A percentile compares a stretch with the other conserved stretches of the same genome.
Evolutionary conservation across 2,888 invertebrate genomes (phyloP).

Genomic region (Rosalia funebris): DNA sequence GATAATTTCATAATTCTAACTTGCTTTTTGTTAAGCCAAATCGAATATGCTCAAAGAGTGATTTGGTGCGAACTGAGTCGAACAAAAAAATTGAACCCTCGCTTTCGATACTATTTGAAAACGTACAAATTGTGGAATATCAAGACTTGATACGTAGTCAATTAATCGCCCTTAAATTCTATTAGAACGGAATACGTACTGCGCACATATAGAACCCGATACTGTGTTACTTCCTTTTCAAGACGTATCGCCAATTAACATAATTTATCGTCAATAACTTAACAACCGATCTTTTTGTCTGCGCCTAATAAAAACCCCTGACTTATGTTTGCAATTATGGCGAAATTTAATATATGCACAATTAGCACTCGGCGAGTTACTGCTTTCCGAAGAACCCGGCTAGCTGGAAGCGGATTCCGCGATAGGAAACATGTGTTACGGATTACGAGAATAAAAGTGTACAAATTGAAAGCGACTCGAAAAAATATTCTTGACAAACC

Average conservation of each 20-base stretch:
- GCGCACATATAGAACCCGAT: no score
- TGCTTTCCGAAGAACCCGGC: conserved; percentile 22
- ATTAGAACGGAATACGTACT: no score
- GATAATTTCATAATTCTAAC: no score
- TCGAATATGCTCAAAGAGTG: no score
- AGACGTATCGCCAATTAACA: conserved; percentile 9
- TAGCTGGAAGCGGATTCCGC: conserved; percentile 20
- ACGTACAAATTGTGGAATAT: no score
- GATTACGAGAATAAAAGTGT: conserved; percentile 39
- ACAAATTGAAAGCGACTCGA: conserved; percentile 43
- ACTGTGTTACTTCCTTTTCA: background rate
- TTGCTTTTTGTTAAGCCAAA: no score
- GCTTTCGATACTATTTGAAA: no score
- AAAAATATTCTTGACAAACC: conserved; percentile 33
- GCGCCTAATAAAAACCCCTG: conserved; percentile 7
- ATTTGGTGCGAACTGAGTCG: no score
- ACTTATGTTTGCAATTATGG: conserved; percentile 38
- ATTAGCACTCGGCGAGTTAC: conserved; percentile 39
- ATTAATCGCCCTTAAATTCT: no score
- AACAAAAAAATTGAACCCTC: no score
- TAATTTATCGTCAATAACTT: conserved; percentile 8
- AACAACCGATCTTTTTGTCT: conserved; percentile 7
- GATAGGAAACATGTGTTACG: conserved; percentile 33
- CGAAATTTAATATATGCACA: conserved; percentile 43
- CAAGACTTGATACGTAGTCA: no score